Evolutionary conservation across 2,888 invertebrate genomes (phyloP), one percentile per base, ranked within the genome.

Genomic region (Drosophila longiperda): DNA sequence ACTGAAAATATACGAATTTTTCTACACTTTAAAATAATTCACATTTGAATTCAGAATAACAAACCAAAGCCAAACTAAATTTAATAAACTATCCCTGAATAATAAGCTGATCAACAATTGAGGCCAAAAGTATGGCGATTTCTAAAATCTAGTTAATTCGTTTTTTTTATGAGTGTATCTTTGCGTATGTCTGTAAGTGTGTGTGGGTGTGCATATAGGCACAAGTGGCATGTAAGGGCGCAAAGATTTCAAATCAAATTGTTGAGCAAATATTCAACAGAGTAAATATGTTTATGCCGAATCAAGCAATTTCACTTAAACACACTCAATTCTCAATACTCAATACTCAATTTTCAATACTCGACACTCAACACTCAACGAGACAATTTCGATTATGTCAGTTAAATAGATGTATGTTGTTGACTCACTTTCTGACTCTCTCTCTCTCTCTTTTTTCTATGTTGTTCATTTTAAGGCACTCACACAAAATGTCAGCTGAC

Each of bases 211-310:
- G 55, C 36, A 54, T n/a, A 33, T 40, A 53, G 20, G 32, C 61
- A 66, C 71, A 45, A 66, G 78, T 76, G 82, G 73, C 59, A 67
- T 82, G 71, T 62, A 73, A 75, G 74, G 82, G 80, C 83, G 68
- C 73, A 80, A 23, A 69, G 71, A 81, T 81, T 89, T 66, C 79
- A 78, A 87, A 89, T 87, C 89, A 89, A 86, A 86, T 86, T 86
- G 89, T 89, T 86, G 84, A 82, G 87, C 84, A 86, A 86, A 89
- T 89, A 86, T 89, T 85, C 85, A 89, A 86, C 84, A 89, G 88
- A 86, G 85, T 89, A 89, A 86, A 86, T 86, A 86, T 86, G 85
- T 86, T 86, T 84, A 89, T 89, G 87, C 89, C 85, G 89, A 86
- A 86, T 86, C 85, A 86, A 86, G 85, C 87, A 89, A 86, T 86